Percentiles rank a stretch among this genome's conserved stretches.
Evolutionary conservation across 2,888 invertebrate species (phyloP).

Genomic region (Cantharis rustica): DNA sequence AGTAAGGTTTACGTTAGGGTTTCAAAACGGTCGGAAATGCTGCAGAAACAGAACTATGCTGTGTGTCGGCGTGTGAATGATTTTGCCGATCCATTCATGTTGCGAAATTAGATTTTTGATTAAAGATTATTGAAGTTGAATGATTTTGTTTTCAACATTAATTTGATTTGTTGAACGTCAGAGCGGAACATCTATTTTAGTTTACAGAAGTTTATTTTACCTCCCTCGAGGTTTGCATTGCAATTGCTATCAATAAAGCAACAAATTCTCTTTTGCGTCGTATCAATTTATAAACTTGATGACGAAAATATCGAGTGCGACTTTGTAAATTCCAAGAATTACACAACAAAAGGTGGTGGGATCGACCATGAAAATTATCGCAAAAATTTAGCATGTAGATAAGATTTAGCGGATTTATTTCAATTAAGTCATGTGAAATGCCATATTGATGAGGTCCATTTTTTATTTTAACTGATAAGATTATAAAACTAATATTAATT

Average conservation of each 20-base stretch:
- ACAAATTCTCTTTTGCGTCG: not conserved
- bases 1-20: too few species aligned
- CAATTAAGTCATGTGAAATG: not conserved
- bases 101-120: not conserved
- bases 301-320: slow-evolving; percentile 9
- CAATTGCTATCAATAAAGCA: not conserved
- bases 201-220: not conserved
- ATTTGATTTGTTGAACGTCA: not conserved
- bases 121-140: not conserved
- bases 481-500: not conserved
- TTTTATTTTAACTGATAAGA: not conserved
- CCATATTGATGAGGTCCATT: not conserved
- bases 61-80: not conserved
- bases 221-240: not conserved
- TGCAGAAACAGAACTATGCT: too few species aligned
- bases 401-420: not conserved
- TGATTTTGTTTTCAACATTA: not conserved
- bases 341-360: slow-evolving; percentile 8
- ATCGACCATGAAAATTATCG: slow-evolving; percentile 25
- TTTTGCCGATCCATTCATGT: not conserved
- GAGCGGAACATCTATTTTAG: not conserved
- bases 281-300: slow-evolving; percentile 6
- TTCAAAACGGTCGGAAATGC: too few species aligned
- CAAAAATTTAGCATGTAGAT: slow-evolving; percentile 24
- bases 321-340: slow-evolving; percentile 17